A percentile compares a stretch with the other conserved stretches of the same genome.
phyloP scores from a whole-genome alignment of 2,797 vertebrate species.

The Lagorchestes hirsutus region DNA sequence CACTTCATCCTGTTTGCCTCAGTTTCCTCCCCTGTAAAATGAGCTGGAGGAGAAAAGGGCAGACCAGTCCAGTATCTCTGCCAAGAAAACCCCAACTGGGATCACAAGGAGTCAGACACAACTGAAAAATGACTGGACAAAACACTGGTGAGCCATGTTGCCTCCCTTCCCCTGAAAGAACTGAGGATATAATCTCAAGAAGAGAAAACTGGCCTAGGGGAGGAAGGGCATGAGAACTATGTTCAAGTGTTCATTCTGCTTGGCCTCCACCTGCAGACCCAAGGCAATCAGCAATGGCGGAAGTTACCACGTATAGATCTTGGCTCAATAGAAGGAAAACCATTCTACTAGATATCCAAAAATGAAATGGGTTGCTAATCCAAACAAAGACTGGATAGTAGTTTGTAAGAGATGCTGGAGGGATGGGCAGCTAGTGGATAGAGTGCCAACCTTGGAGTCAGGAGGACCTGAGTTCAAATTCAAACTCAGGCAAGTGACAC shows the following conservation, averaged over 20 bases:
- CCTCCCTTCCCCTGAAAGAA: background rate
- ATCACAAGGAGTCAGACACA: background rate
- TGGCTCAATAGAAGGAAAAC: background rate
- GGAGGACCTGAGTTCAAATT: too few species aligned
- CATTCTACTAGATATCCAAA: background rate
- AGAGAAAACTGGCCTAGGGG: background rate
- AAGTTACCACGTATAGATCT: background rate
- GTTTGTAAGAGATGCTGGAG: background rate
- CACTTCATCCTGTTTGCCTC: background rate
- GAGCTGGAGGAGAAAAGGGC: background rate
- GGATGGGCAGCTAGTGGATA: too few species aligned
- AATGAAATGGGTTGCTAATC: background rate
- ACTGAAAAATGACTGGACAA: background rate
- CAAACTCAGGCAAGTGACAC: too few species aligned
- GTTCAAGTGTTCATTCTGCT: background rate
- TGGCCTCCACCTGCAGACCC: background rate
- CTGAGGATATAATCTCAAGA: background rate
- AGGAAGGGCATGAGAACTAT: background rate
- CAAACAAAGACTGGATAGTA: background rate
- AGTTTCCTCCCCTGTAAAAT: background rate
- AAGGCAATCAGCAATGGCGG: background rate
- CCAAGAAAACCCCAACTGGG: background rate
- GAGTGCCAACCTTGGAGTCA: too few species aligned
- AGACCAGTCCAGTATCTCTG: background rate
- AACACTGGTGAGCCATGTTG: background rate